A percentile compares a stretch with the other conserved stretches of the same genome.
phyloP scores from a whole-genome alignment of 92 coral and sea anemone species.

The Anthopleura xanthogrammica region DNA sequence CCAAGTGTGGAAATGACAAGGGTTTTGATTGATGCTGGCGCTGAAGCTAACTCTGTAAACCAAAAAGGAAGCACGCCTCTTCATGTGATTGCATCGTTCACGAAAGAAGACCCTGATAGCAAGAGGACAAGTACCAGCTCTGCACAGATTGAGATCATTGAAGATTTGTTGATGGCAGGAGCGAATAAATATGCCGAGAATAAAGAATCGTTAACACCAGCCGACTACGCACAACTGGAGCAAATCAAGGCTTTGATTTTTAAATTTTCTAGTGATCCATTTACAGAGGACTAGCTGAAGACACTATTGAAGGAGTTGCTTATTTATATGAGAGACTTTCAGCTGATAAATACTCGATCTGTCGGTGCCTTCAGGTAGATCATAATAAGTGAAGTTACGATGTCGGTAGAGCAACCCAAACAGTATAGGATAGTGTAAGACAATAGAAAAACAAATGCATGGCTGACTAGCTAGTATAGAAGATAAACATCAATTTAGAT shows the following conservation, averaged over 20 bases:
- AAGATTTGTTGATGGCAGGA: constrained; percentile 56
- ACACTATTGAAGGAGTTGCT: too few species aligned
- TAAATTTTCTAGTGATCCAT: constrained; percentile 14
- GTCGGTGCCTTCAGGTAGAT: too few species aligned
- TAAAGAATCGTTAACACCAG: constrained; percentile 35
- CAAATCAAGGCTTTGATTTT: constrained; percentile 22
- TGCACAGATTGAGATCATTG: constrained; percentile 53
- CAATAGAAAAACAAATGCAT: too few species aligned
- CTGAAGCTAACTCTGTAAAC: constrained; percentile 47
- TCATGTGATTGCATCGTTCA: constrained; percentile 42
- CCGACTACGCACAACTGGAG: constrained; percentile 33
- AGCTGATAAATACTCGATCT: too few species aligned
- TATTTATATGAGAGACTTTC: too few species aligned
- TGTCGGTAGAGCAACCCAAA: too few species aligned
- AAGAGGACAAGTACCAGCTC: constrained; percentile 34
- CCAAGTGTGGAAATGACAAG: constrained; percentile 55
- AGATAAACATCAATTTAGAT: too few species aligned
- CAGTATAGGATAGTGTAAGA: too few species aligned
- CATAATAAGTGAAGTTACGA: too few species aligned
- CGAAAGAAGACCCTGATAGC: constrained; percentile 32
- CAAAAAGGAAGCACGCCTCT: constrained; percentile 52
- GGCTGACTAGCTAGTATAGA: too few species aligned
- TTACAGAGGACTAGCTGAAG: background rate
- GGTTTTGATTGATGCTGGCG: constrained; percentile 56
- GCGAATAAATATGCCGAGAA: constrained; percentile 42